Conservation (phyloP, 2,113 vertebrate genomes). For the Prunella fulvescens region DNA sequence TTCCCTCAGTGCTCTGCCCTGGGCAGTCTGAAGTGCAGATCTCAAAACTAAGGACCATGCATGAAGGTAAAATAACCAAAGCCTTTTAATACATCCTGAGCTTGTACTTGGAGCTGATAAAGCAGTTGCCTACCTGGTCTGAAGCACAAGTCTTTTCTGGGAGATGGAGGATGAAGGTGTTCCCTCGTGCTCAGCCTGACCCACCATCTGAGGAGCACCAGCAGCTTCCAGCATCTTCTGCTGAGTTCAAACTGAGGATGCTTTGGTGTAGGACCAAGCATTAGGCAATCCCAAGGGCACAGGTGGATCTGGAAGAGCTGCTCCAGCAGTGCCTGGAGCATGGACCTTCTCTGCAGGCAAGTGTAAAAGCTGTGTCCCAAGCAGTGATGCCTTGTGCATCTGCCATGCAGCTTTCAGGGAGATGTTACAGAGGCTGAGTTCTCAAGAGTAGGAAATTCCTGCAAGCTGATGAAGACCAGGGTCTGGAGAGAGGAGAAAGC, state of each 20-base stretch:
- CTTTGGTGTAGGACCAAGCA: background rate
- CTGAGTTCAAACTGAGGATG: background rate
- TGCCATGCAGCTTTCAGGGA: background rate
- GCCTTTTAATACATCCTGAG: background rate
- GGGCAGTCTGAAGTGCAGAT: background rate
- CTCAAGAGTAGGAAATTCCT: background rate
- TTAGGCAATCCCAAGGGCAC: background rate
- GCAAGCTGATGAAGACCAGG: background rate
- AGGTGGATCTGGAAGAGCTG: background rate
- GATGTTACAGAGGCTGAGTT: background rate
- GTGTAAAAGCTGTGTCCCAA: background rate
- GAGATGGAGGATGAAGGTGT: background rate
- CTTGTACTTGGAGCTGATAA: background rate
- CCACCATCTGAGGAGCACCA: background rate
- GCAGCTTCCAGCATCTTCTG: background rate
- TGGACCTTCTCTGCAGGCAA: background rate
- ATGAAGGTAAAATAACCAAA: background rate
- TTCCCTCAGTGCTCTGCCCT: background rate
- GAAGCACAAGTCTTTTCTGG: background rate
- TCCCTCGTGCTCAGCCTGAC: background rate
- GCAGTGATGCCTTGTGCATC: background rate
- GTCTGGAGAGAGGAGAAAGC: background rate
- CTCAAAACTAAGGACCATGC: background rate
- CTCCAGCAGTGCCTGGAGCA: background rate
- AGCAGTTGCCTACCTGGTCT: background rate